These are phyloP conservation scores for Drosophila parthenogenetica DNA, from an alignment of 2,888 invertebrate species.

Conservation along the genomic window DNA sequence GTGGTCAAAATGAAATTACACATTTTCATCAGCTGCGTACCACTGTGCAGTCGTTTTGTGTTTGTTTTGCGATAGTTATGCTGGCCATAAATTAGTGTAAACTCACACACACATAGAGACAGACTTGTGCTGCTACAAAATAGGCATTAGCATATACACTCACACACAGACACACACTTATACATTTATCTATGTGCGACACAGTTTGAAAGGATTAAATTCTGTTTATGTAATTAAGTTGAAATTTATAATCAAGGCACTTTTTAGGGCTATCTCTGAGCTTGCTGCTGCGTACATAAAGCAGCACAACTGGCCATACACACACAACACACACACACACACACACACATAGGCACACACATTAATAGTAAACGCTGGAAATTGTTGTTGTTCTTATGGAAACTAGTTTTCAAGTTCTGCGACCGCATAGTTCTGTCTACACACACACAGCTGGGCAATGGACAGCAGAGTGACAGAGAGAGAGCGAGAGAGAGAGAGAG, in stretches of 20 bases:
- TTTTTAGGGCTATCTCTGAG: constrained; percentile 45
- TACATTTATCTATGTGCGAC: constrained; percentile 46
- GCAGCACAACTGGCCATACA: constrained; percentile 17
- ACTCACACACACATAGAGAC: constrained; percentile 34
- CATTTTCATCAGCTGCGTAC: background rate
- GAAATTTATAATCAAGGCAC: constrained; percentile 81
- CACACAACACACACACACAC: constrained; percentile 1
- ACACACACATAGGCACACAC: constrained; percentile 5
- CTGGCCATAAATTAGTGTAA: constrained; percentile 72
- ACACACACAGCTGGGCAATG: constrained; percentile 36
- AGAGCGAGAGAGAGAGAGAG: background rate
- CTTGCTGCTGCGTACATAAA: constrained; percentile 31
- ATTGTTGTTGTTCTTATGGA: constrained; percentile 53
- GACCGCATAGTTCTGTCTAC: constrained; percentile 63
- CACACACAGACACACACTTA: constrained; percentile 1
- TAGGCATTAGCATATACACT: constrained; percentile 30
- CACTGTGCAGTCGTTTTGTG: constrained; percentile 54
- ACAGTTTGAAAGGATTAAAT: constrained; percentile 79
- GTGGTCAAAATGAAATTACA: too few species aligned
- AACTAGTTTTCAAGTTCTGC: constrained; percentile 77
- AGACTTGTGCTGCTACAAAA: constrained; percentile 27
- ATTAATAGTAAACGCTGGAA: constrained; percentile 2
- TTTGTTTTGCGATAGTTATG: constrained; percentile 64
- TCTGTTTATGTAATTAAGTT: constrained; percentile 82
- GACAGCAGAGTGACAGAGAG: constrained; percentile 27